A percentile compares a stretch with the other conserved stretches of the same genome.
Evolutionary conservation across 2,888 invertebrate species (phyloP).

Genomic region (Aphidius colemani): DNA sequence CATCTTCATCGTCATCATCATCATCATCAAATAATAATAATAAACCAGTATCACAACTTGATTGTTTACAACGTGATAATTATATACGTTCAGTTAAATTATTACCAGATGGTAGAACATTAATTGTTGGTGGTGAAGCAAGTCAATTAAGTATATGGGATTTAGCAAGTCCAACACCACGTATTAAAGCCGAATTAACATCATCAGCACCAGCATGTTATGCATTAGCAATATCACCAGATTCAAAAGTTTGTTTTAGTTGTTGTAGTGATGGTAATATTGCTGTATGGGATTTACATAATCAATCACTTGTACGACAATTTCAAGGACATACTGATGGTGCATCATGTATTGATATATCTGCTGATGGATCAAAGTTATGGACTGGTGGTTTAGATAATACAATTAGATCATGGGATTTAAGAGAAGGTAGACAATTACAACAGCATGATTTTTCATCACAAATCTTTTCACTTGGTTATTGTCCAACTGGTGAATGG

Average conservation of each 20-base stretch:
- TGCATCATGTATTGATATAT: conserved; percentile 96
- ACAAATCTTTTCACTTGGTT: conserved; percentile 83
- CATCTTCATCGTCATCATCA: background rate
- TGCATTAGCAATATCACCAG: conserved; percentile 94
- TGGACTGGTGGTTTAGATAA: conserved; percentile 97
- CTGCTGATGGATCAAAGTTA: conserved; percentile 85
- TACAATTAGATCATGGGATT: conserved; percentile 96
- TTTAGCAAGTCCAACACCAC: conserved; percentile 85
- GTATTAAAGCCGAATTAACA: conserved; percentile 88
- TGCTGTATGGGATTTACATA: conserved; percentile 93
- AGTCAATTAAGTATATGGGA: conserved; percentile 96
- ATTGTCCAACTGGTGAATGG: conserved; percentile 97
- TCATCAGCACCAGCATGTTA: conserved; percentile 97
- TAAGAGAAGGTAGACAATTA: conserved; percentile 88
- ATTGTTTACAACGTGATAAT: conserved; percentile 93
- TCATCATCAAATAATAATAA: conserved; percentile 15
- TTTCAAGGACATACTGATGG: conserved; percentile 98
- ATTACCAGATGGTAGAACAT: conserved; percentile 88
- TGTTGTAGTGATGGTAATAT: conserved; percentile 99
- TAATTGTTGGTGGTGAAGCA: conserved; percentile 96
- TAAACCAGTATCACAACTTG: conserved; percentile 79
- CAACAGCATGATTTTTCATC: conserved; percentile 96
- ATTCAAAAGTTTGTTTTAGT: conserved; percentile 97
- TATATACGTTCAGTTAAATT: conserved; percentile 96
- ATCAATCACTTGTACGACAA: conserved; percentile 89